Percentiles rank a stretch among this genome's conserved stretches.
Evolutionary conservation across 2,113 vertebrate species (phyloP).

Genomic region (Rhizomys pruinosus): DNA sequence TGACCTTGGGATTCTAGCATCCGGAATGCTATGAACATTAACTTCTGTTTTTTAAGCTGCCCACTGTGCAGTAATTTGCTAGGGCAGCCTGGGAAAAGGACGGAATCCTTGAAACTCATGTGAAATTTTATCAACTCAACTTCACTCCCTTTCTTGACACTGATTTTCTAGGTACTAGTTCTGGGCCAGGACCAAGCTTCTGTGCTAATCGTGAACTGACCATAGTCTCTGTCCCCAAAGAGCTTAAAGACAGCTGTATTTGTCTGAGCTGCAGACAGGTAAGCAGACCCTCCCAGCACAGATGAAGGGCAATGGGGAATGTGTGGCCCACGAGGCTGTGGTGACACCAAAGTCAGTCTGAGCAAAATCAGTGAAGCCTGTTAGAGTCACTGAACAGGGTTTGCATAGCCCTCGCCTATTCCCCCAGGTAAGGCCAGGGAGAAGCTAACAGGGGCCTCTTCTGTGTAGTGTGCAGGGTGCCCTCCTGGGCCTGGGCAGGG

Average conservation of each 20-base stretch:
- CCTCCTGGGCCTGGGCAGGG: neutral
- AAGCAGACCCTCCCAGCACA: neutral
- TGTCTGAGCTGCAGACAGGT: neutral
- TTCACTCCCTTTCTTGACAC: neutral
- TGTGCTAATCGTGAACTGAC: neutral
- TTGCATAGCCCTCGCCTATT: neutral
- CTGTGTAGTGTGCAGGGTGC: neutral
- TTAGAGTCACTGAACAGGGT: neutral
- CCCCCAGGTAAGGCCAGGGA: neutral
- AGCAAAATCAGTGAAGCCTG: neutral
- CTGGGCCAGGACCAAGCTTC: neutral
- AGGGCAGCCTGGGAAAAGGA: neutral
- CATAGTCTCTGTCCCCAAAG: neutral
- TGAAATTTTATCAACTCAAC: neutral
- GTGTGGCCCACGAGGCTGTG: neutral
- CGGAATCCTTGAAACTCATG: neutral
- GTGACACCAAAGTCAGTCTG: neutral
- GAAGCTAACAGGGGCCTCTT: neutral
- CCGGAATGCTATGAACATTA: neutral
- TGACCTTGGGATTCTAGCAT: neutral
- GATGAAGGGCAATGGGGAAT: neutral
- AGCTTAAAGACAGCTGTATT: neutral
- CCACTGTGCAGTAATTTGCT: neutral
- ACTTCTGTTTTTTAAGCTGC: neutral
- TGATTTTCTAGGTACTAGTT: neutral